phyloP scores from a whole-genome alignment of 2,888 invertebrate genomes.

The Nasonia oneida region DNA sequence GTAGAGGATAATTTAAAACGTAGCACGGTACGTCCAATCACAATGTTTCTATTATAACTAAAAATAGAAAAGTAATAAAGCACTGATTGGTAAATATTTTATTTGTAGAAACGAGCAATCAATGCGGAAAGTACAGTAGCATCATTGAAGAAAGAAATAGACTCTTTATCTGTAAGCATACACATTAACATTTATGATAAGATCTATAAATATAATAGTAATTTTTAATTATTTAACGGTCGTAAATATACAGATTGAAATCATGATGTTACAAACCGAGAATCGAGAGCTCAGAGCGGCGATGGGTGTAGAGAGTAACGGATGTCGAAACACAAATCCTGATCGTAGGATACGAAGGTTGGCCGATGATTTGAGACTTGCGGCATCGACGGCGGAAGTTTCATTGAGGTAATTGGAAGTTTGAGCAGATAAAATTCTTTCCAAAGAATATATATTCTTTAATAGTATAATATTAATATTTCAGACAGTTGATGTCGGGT shows the following conservation, averaged over 20 bases:
- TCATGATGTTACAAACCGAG: conserved; percentile 80
- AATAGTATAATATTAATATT: conserved; percentile 63
- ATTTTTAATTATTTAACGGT: conserved; percentile 5
- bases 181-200: conserved; percentile 4
- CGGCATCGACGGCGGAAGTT: conserved; percentile 84
- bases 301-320: conserved; percentile 79
- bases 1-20: conserved; percentile 82
- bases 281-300: conserved; percentile 80
- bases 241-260: conserved; percentile 78
- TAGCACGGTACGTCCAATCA: conserved; percentile 80
- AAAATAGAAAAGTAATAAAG: conserved; percentile 4
- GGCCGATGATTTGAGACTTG: conserved; percentile 83
- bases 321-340: conserved; percentile 67
- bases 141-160: conserved; percentile 86
- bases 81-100: conserved; percentile 34
- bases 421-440: conserved; percentile 9
- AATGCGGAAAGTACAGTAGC: conserved; percentile 84
- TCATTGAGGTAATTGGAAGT: conserved; percentile 81
- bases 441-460: not conserved
- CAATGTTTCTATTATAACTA: not conserved
- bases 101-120: conserved; percentile 82
- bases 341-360: conserved; percentile 80
- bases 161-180: conserved; percentile 83
- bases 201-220: conserved; percentile 25
- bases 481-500: conserved; percentile 84